Evolutionary conservation across 2,797 vertebrate species (phyloP).

Genomic region (Heterohyrax brucei): DNA sequence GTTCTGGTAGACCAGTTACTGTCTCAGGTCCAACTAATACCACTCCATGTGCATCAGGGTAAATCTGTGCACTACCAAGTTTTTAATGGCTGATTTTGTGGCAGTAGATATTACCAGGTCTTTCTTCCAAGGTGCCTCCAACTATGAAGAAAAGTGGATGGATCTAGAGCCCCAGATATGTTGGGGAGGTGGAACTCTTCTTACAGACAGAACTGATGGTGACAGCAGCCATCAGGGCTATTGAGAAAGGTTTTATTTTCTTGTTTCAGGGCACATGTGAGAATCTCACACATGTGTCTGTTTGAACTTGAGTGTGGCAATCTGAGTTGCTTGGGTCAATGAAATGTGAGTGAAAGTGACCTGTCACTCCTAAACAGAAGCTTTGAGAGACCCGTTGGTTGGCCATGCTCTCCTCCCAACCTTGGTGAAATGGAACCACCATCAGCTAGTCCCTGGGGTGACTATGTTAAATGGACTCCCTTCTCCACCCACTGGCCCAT

Average conservation of each 20-base stretch:
- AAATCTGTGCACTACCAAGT: too few species aligned
- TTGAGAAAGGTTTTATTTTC: background rate
- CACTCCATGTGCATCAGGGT: too few species aligned
- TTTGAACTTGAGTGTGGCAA: background rate
- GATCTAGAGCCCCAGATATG: rapidly evolving
- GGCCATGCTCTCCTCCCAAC: rapidly evolving
- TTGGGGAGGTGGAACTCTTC: too few species aligned
- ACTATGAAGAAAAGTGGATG: background rate
- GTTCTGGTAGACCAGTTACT: too few species aligned
- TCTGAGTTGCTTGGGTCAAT: background rate
- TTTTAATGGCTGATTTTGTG: too few species aligned
- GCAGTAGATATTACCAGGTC: too few species aligned
- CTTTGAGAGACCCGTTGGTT: background rate
- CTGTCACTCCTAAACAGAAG: background rate
- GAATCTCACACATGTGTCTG: background rate
- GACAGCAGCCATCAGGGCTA: rapidly evolving
- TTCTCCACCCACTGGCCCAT: background rate
- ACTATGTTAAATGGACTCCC: background rate
- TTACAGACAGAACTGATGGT: background rate
- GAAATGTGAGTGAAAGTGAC: background rate
- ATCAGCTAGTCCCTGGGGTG: rapidly evolving
- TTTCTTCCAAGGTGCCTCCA: too few species aligned
- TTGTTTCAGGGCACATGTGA: background rate
- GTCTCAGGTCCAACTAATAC: too few species aligned
- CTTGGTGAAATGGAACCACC: background rate